Percentiles rank a stretch among this genome's conserved stretches.
Evolutionary conservation across 2,797 vertebrate species (phyloP).

Genomic region (Orestias chungarensis): DNA sequence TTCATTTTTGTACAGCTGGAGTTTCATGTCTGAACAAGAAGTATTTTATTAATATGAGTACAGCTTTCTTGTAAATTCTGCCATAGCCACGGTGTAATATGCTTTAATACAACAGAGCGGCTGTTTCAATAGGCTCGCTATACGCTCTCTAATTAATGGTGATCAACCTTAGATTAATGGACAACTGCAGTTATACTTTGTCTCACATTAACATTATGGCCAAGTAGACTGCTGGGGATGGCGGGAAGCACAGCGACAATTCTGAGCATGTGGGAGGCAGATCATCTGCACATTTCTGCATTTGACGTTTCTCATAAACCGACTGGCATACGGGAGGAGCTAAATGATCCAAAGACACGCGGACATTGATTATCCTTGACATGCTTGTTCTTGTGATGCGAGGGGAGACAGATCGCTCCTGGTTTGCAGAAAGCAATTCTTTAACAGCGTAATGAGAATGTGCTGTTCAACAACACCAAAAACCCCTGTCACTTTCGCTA

Average conservation of each 20-base stretch:
- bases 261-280: constrained; percentile 22
- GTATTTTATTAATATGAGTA: constrained; percentile 35
- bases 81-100: constrained; percentile 58
- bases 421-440: constrained; percentile 12
- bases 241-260: constrained; percentile 24
- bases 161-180: constrained; percentile 76
- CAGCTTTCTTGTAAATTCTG: constrained; percentile 52
- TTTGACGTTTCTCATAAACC: constrained; percentile 31
- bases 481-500: constrained; percentile 58
- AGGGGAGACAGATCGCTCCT: constrained; percentile 20
- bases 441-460: constrained; percentile 43
- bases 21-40: constrained; percentile 26
- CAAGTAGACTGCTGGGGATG: constrained; percentile 43
- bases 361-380: constrained; percentile 57
- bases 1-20: constrained; percentile 14
- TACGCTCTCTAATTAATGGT: constrained; percentile 65
- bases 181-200: constrained; percentile 70
- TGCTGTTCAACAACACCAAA: constrained; percentile 55
- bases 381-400: constrained; percentile 23
- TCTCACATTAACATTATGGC: constrained; percentile 68
- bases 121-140: constrained; percentile 45
- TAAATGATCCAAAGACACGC: constrained; percentile 50
- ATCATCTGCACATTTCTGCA: constrained; percentile 19
- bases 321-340: constrained; percentile 30
- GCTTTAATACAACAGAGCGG: constrained; percentile 43